Conservation (phyloP, 35 echinoderm and acorn worm genomes). For the Lytechinus variegatus region DNA sequence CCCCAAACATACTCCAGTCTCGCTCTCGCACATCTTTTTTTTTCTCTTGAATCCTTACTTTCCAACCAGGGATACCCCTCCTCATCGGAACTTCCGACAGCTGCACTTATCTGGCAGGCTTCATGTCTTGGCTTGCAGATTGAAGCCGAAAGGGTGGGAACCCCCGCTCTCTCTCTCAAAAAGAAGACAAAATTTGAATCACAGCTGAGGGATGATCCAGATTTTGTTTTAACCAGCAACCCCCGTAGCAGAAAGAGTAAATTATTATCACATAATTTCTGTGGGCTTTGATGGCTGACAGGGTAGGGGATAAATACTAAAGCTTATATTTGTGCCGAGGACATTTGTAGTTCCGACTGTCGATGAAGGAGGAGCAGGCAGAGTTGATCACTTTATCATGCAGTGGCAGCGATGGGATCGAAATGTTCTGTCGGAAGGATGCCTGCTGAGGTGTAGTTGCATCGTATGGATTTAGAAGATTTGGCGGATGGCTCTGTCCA, state of each 20-base stretch:
- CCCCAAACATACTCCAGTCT: background rate
- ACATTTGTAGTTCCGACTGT: background rate
- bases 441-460: background rate
- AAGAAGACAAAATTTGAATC: background rate
- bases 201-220: constrained; percentile 25
- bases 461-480: background rate
- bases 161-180: background rate
- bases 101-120: constrained; percentile 37
- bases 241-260: background rate
- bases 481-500: background rate
- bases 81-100: constrained; percentile 18
- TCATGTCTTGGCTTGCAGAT: background rate
- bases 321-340: background rate
- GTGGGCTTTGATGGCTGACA: background rate
- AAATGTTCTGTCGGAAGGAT: background rate
- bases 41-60: background rate
- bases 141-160: constrained; percentile 30
- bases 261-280: background rate
- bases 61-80: background rate
- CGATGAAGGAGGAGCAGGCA: background rate
- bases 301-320: background rate
- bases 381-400: constrained; percentile 4
- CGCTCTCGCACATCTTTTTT: background rate
- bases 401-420: background rate
- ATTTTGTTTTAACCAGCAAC: background rate